Conservation (phyloP, 2,797 vertebrate genomes). For the Cottoperca gobio region DNA sequence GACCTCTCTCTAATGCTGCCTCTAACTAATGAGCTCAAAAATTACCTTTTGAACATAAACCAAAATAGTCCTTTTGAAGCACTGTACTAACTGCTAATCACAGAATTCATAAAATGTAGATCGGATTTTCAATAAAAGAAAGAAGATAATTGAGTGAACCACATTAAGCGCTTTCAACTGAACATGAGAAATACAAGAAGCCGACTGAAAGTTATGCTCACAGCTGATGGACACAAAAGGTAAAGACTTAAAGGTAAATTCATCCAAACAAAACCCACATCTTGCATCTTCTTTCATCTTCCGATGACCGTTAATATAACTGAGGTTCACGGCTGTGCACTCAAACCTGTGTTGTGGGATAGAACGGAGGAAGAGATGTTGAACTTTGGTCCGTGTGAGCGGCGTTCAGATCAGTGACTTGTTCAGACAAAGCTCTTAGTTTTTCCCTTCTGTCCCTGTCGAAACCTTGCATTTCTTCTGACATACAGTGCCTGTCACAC, state of each 20-base stretch:
- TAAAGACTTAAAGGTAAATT: background rate
- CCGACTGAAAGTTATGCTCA: slow-evolving; percentile 13
- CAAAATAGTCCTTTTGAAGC: background rate
- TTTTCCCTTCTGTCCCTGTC: background rate
- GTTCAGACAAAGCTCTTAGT: background rate
- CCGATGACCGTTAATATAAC: background rate
- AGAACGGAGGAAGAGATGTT: background rate
- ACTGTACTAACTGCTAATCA: background rate
- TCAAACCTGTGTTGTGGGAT: background rate
- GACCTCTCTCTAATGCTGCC: background rate
- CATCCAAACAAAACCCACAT: background rate
- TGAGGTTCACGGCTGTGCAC: background rate
- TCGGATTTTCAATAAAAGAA: background rate
- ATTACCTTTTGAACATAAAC: background rate
- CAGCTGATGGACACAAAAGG: background rate
- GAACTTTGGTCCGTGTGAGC: background rate
- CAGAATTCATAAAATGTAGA: slow-evolving; percentile 15
- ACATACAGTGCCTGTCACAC: background rate
- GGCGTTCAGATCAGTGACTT: background rate
- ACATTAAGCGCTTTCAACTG: slow-evolving; percentile 12
- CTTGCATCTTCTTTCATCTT: background rate
- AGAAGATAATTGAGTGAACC: slow-evolving; percentile 3
- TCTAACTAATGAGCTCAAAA: background rate
- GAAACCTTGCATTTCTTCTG: slow-evolving; percentile 31
- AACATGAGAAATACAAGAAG: slow-evolving; percentile 27